phyloP scores from a whole-genome alignment of 2,888 invertebrate species.

The Syrphus vitripennis region DNA sequence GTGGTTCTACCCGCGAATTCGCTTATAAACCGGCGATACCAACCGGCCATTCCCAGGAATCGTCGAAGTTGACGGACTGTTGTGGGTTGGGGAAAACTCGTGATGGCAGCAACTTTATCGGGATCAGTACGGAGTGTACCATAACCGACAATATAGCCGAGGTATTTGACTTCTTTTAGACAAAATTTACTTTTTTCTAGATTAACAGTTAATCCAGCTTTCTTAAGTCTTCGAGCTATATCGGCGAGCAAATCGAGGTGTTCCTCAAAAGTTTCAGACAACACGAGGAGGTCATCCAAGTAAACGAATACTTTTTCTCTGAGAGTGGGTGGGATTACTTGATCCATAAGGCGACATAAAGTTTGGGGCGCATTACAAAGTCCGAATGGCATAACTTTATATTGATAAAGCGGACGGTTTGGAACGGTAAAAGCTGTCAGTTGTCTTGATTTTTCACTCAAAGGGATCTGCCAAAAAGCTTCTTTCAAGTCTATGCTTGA shows the following conservation, averaged over 20 bases:
- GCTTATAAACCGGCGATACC: conserved; percentile 47
- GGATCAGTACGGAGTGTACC: conserved; percentile 60
- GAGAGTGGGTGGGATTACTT: conserved; percentile 37
- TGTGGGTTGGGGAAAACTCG: conserved; percentile 39
- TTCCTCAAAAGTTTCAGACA: neutral
- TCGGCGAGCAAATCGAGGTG: neutral
- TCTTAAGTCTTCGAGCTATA: neutral
- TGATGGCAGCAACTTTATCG: conserved; percentile 53
- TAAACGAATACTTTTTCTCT: conserved; percentile 58
- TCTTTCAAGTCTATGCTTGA: no score
- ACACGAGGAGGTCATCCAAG: conserved; percentile 44
- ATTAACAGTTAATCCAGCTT: no score
- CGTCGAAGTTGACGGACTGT: conserved; percentile 33
- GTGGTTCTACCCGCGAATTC: conserved; percentile 19
- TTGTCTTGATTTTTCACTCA: conserved; percentile 39
- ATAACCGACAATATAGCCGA: conserved; percentile 61
- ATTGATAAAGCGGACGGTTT: conserved; percentile 59
- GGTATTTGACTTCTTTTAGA: conserved; percentile 52
- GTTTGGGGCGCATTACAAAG: conserved; percentile 61
- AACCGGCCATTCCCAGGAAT: conserved; percentile 67
- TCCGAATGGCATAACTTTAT: conserved; percentile 63
- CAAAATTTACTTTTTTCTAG: conserved; percentile 63
- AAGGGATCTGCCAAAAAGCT: conserved; percentile 55
- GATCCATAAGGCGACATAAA: conserved; percentile 52
- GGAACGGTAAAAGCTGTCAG: conserved; percentile 61